Evolutionary conservation across 2,797 vertebrate species (phyloP), one percentile per base, ranked within the genome.

Genomic region (Cyclura pinguis): DNA sequence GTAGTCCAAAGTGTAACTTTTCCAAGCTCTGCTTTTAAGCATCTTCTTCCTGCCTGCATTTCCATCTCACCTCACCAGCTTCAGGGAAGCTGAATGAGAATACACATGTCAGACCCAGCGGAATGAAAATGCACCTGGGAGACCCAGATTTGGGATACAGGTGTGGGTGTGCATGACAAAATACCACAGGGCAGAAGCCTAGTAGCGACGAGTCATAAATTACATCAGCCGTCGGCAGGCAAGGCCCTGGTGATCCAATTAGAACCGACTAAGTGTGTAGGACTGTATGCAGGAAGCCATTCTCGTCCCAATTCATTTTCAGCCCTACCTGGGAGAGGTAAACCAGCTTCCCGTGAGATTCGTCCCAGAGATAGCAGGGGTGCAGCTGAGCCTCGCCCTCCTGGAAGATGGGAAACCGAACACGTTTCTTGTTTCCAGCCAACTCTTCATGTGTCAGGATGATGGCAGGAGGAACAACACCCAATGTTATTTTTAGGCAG

Each of bases 321-420:
- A 47, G 12, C n/a, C 67, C 6, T 76, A 69, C 50, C 69, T 57
- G n/a, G 67, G 38, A 87, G 35, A 78, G 35, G 14, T 2, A 72
- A 80, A 72, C 16, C 0, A 7, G 14, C 24, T 74, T n/a, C 29
- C 35, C 20, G 22, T 2, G 2, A 83, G 87, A 88, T 88, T 22
- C 6, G 1, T 88, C 80, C 32, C 57, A 5, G 32, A 88, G 87
- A 83, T 88, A 88, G 55, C 9, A 83, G 69, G 72, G 69, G 35
- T 94, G 93, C 29, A 92, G 87, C 0, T 42, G 4, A 16, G 90
- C 10, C 69, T 72, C 0, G 0, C 42, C 2, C 78, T 93, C 94
- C 93, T 91, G 69, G 92, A 76, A 88, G 94, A 22, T 74, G 80
- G 5, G 2, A 67, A 88, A 42, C 22, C 84, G 59, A 84, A 32